Percentiles rank a stretch among this genome's conserved stretches.
Evolutionary conservation across 2,797 vertebrate species (phyloP).

Genomic region (Karalla daura): DNA sequence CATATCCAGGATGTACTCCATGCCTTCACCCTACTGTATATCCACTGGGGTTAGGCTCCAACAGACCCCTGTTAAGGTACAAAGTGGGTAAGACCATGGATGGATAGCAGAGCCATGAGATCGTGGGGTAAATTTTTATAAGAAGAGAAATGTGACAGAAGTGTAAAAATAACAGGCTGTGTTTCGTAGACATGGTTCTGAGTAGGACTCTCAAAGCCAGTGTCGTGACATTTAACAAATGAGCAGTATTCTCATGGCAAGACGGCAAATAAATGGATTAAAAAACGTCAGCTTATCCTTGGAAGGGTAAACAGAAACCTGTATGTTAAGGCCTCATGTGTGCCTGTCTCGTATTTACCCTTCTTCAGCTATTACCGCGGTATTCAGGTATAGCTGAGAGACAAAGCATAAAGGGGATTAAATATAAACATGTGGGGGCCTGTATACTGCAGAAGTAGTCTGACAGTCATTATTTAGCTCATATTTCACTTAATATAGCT

Average conservation of each 20-base stretch:
- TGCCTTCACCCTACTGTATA: too few species aligned
- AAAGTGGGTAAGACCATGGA: too few species aligned
- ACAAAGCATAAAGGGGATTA: conserved; percentile 24
- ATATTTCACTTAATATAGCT: conserved; percentile 62
- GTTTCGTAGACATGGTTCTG: too few species aligned
- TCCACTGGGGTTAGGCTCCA: too few species aligned
- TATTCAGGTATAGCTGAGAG: conserved; percentile 11
- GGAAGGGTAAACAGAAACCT: background rate
- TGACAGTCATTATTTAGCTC: conserved; percentile 57
- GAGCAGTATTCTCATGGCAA: background rate
- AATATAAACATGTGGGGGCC: conserved; percentile 38
- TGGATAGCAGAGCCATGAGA: too few species aligned
- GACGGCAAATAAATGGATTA: background rate
- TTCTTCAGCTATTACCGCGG: background rate
- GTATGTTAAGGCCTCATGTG: background rate
- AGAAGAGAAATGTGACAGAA: background rate
- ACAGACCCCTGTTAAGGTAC: too few species aligned
- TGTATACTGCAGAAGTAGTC: conserved; percentile 19
- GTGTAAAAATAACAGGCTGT: background rate
- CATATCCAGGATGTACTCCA: too few species aligned
- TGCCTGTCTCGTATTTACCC: background rate
- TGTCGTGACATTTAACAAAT: conserved; percentile 2
- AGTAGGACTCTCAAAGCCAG: too few species aligned
- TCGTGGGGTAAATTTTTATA: too few species aligned
- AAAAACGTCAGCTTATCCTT: background rate